phyloP scores from a whole-genome alignment of 1,140 invertebrate species.

The Amyelois transitella region DNA sequence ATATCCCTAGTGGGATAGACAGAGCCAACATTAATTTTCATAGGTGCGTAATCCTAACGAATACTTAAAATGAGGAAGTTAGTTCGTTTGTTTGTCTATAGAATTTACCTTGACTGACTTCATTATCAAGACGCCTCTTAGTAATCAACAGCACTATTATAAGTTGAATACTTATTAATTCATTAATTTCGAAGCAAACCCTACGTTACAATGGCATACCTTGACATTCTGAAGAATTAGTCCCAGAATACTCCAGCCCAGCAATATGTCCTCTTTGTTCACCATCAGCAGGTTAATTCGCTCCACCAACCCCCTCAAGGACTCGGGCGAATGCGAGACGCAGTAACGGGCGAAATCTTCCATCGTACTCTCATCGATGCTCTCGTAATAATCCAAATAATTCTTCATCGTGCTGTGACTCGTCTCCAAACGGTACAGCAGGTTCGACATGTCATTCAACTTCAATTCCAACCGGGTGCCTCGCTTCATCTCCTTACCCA shows the following conservation, averaged over 20 bases:
- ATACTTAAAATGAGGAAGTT: too few species aligned
- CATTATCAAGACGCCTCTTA: too few species aligned
- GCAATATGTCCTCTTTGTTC: background rate
- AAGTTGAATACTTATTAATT: too few species aligned
- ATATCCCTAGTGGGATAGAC: too few species aligned
- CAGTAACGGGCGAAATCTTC: background rate
- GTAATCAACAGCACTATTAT: too few species aligned
- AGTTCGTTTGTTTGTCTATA: too few species aligned
- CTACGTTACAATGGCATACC: conserved; percentile 1
- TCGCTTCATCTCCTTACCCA: background rate
- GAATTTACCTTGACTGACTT: too few species aligned
- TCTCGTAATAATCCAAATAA: background rate
- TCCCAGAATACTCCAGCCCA: background rate
- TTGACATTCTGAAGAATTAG: background rate
- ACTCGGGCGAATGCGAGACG: background rate
- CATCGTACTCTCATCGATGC: background rate
- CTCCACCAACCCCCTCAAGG: background rate
- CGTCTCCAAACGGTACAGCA: background rate
- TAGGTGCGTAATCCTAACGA: too few species aligned
- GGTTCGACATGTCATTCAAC: background rate
- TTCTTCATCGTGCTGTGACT: background rate
- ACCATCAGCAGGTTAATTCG: background rate
- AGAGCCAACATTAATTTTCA: too few species aligned
- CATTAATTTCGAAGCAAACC: too few species aligned
- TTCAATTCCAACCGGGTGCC: background rate